These are phyloP conservation scores for Tauraco erythrolophus DNA, from an alignment of 2,113 vertebrate species.

Conservation along the genomic window DNA sequence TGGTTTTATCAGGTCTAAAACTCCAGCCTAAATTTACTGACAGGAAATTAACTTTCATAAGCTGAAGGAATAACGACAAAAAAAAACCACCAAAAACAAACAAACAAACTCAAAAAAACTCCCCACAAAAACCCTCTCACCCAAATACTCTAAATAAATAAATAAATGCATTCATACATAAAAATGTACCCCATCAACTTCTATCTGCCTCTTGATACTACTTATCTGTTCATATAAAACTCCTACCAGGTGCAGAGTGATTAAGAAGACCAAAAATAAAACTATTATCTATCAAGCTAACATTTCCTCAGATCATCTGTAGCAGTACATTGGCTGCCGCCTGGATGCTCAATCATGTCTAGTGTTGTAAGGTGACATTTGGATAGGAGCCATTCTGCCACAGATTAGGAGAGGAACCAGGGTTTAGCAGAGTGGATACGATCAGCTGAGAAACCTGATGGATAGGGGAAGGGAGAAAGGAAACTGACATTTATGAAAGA, in stretches of 20 bases:
- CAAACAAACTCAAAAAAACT: background rate
- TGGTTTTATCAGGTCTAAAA: background rate
- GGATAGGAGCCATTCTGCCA: background rate
- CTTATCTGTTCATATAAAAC: slow-evolving; percentile 40
- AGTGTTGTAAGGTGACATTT: background rate
- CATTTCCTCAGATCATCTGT: slow-evolving; percentile 9
- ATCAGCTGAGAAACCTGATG: background rate
- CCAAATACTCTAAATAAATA: slow-evolving; percentile 10
- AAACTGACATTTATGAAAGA: background rate
- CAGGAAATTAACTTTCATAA: background rate
- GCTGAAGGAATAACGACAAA: background rate
- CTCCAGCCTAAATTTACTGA: background rate
- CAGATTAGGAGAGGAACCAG: background rate
- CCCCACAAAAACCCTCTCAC: background rate
- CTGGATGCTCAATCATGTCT: background rate
- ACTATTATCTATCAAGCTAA: slow-evolving; percentile 34
- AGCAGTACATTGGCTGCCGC: background rate
- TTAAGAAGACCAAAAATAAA: slow-evolving; percentile 56
- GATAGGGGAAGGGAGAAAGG: background rate
- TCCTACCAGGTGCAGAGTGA: slow-evolving; percentile 43
- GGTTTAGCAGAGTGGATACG: background rate
- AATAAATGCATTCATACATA: background rate
- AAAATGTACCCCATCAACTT: background rate
- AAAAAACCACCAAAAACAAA: too few species aligned
- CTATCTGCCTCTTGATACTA: slow-evolving; percentile 35